These are phyloP conservation scores for Phrynocephalus guinanensis DNA, from an alignment of 2,797 vertebrate species.

Conservation along the genomic window DNA sequence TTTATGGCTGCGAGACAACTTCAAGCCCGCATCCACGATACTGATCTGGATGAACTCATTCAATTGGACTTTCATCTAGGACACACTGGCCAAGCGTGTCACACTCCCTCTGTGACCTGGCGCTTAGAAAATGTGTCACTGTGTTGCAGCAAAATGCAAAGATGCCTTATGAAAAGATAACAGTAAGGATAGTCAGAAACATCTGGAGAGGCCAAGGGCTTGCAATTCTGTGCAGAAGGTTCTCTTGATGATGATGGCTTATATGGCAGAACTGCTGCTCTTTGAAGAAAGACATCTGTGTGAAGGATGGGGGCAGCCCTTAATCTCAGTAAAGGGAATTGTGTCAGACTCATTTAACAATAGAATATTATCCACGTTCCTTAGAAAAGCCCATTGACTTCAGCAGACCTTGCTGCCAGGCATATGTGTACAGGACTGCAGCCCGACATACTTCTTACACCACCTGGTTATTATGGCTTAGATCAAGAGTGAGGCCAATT, in stretches of 20 bases:
- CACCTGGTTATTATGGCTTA: background rate
- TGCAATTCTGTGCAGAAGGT: background rate
- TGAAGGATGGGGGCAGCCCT: background rate
- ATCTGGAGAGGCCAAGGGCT: background rate
- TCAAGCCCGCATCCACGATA: conserved; percentile 60
- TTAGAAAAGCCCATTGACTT: background rate
- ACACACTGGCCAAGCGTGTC: conserved; percentile 31
- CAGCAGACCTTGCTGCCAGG: background rate
- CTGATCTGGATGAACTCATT: conserved; percentile 48
- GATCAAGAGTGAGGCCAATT: background rate
- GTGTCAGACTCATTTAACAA: background rate
- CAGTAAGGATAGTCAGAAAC: background rate
- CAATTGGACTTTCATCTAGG: conserved; percentile 65
- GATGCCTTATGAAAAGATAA: conserved; percentile 58
- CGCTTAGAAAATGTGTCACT: conserved; percentile 54
- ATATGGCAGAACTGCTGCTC: conserved; percentile 35
- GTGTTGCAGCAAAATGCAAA: conserved; percentile 61
- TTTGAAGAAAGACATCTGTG: conserved; percentile 1
- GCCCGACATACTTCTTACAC: background rate
- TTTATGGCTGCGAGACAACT: conserved; percentile 32
- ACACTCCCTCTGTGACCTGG: conserved; percentile 42
- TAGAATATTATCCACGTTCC: background rate
- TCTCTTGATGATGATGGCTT: conserved; percentile 51
- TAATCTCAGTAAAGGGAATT: background rate
- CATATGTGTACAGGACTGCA: background rate